phyloP scores from a whole-genome alignment of 2,113 vertebrate genomes.

The Rana temporaria region DNA sequence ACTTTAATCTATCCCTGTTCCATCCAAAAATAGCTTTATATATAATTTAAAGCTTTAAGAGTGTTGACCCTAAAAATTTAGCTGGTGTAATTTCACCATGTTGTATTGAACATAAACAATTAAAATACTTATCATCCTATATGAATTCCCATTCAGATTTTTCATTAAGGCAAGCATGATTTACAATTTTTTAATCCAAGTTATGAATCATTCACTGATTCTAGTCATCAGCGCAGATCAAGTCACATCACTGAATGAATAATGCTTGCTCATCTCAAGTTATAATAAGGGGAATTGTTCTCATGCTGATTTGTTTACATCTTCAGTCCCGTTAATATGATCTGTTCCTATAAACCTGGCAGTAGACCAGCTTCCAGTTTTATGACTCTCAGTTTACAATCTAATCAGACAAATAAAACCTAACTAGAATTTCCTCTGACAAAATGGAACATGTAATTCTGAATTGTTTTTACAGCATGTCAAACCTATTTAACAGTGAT shows the following conservation, averaged over 20 bases:
- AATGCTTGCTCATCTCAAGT: slow-evolving; percentile 40
- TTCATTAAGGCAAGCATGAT: background rate
- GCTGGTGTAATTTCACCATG: too few species aligned
- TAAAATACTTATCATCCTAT: too few species aligned
- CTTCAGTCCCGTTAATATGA: slow-evolving; percentile 38
- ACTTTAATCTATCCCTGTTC: too few species aligned
- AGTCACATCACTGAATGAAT: slow-evolving; percentile 39
- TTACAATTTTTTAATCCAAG: slow-evolving; percentile 31
- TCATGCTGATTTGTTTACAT: slow-evolving; percentile 48
- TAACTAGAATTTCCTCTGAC: slow-evolving; percentile 39
- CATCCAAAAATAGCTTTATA: too few species aligned
- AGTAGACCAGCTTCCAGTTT: slow-evolving; percentile 39
- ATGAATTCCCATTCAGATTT: too few species aligned
- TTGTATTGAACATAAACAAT: too few species aligned
- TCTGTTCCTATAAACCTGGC: slow-evolving; percentile 46
- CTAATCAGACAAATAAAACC: slow-evolving; percentile 44
- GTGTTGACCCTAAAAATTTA: too few species aligned
- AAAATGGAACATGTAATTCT: slow-evolving; percentile 39
- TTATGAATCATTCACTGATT: slow-evolving; percentile 38
- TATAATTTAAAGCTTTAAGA: too few species aligned
- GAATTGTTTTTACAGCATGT: slow-evolving; percentile 33
- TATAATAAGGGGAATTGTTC: slow-evolving; percentile 33
- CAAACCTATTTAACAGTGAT: slow-evolving; percentile 37
- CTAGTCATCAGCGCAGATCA: slow-evolving; percentile 24
- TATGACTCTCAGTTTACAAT: slow-evolving; percentile 33